Evolutionary conservation across 2,888 invertebrate genomes (phyloP).

Genomic region (Sympetrum striolatum): DNA sequence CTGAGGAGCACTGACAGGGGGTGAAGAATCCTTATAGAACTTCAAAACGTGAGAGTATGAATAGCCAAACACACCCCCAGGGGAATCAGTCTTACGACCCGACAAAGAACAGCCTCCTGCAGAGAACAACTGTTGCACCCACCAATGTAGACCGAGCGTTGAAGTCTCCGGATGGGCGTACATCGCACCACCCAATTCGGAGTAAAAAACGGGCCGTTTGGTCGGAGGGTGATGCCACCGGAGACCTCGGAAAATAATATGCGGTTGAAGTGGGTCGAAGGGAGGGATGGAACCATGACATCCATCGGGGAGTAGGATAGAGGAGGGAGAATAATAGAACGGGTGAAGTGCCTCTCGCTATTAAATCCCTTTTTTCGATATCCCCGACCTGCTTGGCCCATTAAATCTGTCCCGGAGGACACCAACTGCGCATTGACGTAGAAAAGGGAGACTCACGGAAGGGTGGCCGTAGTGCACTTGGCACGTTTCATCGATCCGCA

Average conservation of each 20-base stretch:
- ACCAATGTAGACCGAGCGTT: background rate
- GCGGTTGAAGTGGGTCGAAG: background rate
- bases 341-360: background rate
- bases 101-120: background rate
- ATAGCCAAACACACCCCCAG: background rate
- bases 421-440: background rate
- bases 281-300: background rate
- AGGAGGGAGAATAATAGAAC: background rate
- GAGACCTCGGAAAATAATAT: background rate
- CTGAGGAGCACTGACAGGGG: background rate
- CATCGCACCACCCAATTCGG: background rate
- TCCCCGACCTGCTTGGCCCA: background rate
- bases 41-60: background rate
- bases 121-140: background rate
- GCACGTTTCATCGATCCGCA: background rate
- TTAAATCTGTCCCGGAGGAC: background rate
- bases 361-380: no score
- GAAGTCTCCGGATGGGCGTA: background rate
- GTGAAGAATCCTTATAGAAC: background rate
- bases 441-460: background rate
- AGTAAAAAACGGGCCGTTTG: background rate
- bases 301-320: background rate
- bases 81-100: background rate
- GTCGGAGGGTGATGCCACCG: background rate
- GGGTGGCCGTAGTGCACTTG: background rate